These are phyloP conservation scores for Apteryx mantelli DNA, from an alignment of 2,113 vertebrate genomes.

Conservation along the genomic window DNA sequence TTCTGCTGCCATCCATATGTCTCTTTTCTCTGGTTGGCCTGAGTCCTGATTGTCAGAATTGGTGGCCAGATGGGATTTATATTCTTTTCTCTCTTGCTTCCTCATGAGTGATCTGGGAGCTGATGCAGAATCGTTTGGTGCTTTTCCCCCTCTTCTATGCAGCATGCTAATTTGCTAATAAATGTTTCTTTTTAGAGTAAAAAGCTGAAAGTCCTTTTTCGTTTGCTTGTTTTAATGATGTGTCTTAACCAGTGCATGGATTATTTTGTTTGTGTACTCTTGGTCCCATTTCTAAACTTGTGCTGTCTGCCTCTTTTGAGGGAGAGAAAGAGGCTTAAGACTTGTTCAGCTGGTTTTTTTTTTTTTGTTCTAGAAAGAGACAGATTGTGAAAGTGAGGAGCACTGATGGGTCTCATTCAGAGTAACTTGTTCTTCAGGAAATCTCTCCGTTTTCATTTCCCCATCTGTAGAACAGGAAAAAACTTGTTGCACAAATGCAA, in stretches of 20 bases:
- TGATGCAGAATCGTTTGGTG: conserved; percentile 11
- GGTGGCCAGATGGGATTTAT: conserved; percentile 61
- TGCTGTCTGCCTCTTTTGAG: conserved; percentile 2
- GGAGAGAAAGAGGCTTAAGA: neutral
- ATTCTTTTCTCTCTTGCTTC: conserved; percentile 52
- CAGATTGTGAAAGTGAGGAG: conserved; percentile 31
- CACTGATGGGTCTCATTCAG: neutral
- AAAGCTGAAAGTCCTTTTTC: conserved; percentile 4
- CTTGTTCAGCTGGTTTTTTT: neutral
- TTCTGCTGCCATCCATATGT: conserved; percentile 57
- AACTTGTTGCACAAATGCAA: conserved; percentile 27
- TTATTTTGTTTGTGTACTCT: conserved; percentile 15
- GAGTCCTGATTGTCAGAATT: conserved; percentile 44
- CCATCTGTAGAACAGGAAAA: conserved; percentile 23
- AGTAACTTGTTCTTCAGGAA: conserved; percentile 54
- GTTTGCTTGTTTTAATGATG: neutral
- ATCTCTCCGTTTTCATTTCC: conserved; percentile 42
- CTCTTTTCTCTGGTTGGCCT: conserved; percentile 43
- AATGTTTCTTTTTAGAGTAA: neutral
- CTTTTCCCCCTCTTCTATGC: neutral
- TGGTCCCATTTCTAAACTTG: neutral
- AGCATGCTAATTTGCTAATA: conserved; percentile 20
- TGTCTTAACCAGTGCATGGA: neutral
- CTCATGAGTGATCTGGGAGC: conserved; percentile 40
- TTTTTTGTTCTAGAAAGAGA: neutral